These are phyloP conservation scores for Sinotaia quadrata DNA, from an alignment of 2,888 invertebrate genomes.

Conservation along the genomic window DNA sequence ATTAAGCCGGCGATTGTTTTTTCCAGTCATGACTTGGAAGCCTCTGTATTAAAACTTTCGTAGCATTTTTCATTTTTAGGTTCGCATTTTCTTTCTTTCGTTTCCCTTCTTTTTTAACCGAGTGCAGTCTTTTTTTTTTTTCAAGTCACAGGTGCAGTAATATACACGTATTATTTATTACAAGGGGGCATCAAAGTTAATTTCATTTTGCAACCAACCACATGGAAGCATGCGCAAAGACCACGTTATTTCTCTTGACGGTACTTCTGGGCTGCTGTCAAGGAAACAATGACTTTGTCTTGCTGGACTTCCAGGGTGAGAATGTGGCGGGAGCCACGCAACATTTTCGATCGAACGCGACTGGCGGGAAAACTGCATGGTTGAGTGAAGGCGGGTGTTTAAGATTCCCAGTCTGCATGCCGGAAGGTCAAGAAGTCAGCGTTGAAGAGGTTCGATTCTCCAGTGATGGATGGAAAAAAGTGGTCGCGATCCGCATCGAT, in stretches of 20 bases:
- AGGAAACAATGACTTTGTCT: background rate
- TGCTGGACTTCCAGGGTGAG: slow-evolving; percentile 1
- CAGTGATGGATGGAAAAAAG: slow-evolving; percentile 11
- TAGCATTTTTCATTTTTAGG: too few relatives aligned
- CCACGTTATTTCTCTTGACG: background rate
- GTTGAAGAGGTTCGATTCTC: slow-evolving; percentile 7
- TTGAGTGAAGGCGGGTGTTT: background rate
- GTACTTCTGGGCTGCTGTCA: background rate
- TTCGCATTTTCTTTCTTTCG: too few relatives aligned
- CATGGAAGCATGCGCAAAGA: background rate
- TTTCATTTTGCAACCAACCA: background rate
- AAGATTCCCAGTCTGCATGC: slow-evolving; percentile 2
- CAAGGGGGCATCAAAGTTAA: too few relatives aligned
- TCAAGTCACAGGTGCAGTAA: too few relatives aligned
- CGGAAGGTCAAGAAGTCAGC: background rate
- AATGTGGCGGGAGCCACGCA: background rate
- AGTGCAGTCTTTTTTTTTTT: too few relatives aligned
- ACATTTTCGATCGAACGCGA: slow-evolving; percentile 8
- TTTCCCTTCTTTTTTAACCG: too few relatives aligned
- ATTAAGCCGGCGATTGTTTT: too few relatives aligned
- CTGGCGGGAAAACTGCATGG: background rate
- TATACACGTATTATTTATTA: too few relatives aligned
- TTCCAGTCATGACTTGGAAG: too few relatives aligned
- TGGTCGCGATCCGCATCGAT: background rate
- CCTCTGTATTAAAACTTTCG: too few relatives aligned